These are phyloP conservation scores for Acropternis orthonyx DNA, from an alignment of 2,797 vertebrate genomes.

Conservation along the genomic window DNA sequence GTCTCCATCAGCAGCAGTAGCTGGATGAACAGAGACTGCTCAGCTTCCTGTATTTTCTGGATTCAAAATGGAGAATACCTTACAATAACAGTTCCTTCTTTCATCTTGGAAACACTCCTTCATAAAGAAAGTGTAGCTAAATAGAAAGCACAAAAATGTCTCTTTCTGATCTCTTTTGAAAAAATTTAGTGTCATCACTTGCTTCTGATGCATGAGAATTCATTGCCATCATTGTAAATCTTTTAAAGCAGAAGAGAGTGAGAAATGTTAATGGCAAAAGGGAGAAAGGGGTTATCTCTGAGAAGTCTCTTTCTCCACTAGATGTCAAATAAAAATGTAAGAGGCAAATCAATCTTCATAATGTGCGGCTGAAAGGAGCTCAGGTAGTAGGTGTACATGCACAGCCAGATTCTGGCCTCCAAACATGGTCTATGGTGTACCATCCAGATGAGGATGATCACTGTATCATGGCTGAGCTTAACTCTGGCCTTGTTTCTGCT, in stretches of 20 bases:
- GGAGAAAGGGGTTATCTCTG: background rate
- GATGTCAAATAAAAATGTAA: background rate
- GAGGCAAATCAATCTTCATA: background rate
- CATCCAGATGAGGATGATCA: background rate
- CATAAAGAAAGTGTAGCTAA: background rate
- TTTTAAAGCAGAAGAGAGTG: background rate
- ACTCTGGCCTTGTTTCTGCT: background rate
- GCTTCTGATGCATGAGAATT: background rate
- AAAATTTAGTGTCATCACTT: background rate
- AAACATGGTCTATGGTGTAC: background rate
- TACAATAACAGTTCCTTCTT: conserved; percentile 27
- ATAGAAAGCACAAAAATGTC: background rate
- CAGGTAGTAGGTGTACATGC: background rate
- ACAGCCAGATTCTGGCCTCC: background rate
- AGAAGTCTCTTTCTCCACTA: background rate
- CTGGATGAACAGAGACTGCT: conserved; percentile 59
- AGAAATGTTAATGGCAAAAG: background rate
- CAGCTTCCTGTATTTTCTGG: conserved; percentile 55
- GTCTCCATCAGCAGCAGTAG: conserved; percentile 67
- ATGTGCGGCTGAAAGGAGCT: background rate
- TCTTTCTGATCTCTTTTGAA: background rate
- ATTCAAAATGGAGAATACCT: conserved; percentile 56
- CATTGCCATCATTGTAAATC: background rate
- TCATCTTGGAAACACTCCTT: background rate
- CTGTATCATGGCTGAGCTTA: accelerated